phyloP scores from a whole-genome alignment of 2,888 invertebrate genomes.

The Crocallis elinguaria region DNA sequence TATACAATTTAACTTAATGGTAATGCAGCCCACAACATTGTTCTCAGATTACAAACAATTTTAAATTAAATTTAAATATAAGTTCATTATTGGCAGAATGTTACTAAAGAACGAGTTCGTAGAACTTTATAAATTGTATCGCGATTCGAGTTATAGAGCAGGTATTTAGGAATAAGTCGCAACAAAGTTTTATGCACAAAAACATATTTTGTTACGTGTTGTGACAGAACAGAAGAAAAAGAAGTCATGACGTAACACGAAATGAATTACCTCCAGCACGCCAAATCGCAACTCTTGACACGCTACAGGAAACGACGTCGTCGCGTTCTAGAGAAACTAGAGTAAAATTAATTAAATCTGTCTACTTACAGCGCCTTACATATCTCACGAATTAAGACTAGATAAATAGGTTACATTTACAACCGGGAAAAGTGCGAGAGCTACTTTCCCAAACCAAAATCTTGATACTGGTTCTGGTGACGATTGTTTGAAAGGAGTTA shows the following conservation, averaged over 20 bases:
- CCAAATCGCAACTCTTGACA: conserved; percentile 47
- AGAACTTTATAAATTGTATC: too few species aligned
- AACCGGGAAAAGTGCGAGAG: not conserved
- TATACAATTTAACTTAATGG: too few species aligned
- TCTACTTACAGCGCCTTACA: conserved; percentile 31
- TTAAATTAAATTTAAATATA: too few species aligned
- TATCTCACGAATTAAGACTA: conserved; percentile 23
- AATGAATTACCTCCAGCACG: conserved; percentile 43
- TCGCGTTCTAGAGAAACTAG: conserved; percentile 12
- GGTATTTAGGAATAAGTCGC: not conserved
- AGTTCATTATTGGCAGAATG: too few species aligned
- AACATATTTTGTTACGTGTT: not conserved
- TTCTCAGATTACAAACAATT: too few species aligned
- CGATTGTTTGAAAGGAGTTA: not conserved
- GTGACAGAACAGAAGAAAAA: conserved; percentile 36
- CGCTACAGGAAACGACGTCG: conserved; percentile 37
- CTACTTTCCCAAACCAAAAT: not conserved
- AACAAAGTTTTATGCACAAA: conserved; percentile 12
- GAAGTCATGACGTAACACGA: conserved; percentile 39
- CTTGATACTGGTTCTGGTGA: not conserved
- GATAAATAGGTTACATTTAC: conserved; percentile 17
- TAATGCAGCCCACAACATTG: too few species aligned
- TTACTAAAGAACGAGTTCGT: too few species aligned
- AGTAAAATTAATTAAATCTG: conserved; percentile 26
- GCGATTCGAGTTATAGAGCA: too few species aligned